Conservation (phyloP, 2,113 vertebrate species). For the Brachyhypopomus occidentalis region DNA sequence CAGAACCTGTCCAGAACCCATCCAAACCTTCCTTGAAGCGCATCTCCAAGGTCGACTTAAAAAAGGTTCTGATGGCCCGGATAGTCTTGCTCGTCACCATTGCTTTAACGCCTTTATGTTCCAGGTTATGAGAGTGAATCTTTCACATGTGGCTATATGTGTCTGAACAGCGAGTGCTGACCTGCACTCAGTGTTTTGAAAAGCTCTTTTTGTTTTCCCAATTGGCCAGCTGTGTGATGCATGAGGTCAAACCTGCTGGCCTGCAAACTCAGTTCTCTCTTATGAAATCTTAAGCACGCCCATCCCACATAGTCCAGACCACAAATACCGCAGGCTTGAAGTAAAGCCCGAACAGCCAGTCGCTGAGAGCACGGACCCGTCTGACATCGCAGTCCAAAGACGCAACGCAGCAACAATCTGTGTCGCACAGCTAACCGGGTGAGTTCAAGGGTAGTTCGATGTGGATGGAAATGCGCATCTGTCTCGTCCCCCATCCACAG, state of each 20-base stretch:
- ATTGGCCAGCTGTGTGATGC: too few species aligned
- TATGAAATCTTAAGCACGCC: neutral
- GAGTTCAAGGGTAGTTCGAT: too few species aligned
- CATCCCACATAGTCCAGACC: neutral
- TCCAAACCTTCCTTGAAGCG: too few species aligned
- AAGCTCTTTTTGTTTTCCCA: too few species aligned
- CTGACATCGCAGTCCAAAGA: neutral
- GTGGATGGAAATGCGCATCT: neutral
- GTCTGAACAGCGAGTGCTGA: too few species aligned
- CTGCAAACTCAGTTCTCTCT: neutral
- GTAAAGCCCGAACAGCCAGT: neutral
- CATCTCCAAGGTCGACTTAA: constrained; percentile 21
- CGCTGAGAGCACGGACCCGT: neutral
- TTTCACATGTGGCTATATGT: too few species aligned
- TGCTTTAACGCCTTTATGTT: too few species aligned
- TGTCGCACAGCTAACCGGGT: too few species aligned
- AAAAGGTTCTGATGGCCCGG: constrained; percentile 5
- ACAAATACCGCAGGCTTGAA: neutral
- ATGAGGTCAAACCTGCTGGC: neutral
- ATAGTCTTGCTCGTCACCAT: neutral
- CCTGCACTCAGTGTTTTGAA: too few species aligned
- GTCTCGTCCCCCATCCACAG: neutral
- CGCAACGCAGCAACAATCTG: neutral
- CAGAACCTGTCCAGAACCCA: too few species aligned
- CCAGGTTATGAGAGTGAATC: too few species aligned